These are phyloP conservation scores for Penelope pileata DNA, from an alignment of 2,113 vertebrate species.

Conservation along the genomic window DNA sequence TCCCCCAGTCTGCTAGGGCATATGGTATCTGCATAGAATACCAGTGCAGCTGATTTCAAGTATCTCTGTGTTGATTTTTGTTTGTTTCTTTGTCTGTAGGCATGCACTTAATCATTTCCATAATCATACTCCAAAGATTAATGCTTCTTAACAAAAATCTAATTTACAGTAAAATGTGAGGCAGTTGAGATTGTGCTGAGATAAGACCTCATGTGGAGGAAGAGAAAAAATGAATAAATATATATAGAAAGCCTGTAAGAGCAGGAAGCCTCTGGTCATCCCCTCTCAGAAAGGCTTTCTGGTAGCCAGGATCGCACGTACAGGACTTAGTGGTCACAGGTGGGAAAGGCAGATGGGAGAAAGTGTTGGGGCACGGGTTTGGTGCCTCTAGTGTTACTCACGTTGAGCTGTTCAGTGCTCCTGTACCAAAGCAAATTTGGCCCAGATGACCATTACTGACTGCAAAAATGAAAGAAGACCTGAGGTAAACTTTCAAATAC, in stretches of 20 bases:
- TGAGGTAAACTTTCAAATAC: neutral
- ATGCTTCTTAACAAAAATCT: neutral
- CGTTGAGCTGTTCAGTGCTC: neutral
- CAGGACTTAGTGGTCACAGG: neutral
- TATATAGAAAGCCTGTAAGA: neutral
- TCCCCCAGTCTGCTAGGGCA: neutral
- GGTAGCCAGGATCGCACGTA: neutral
- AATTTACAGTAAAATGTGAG: neutral
- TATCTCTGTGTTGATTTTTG: neutral
- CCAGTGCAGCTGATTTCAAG: neutral
- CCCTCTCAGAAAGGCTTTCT: neutral
- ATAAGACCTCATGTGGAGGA: neutral
- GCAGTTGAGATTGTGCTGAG: neutral
- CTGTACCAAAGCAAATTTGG: neutral
- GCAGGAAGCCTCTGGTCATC: neutral
- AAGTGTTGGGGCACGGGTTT: neutral
- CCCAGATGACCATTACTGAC: neutral
- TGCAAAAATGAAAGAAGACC: neutral
- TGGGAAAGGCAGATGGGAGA: neutral
- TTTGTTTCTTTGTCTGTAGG: neutral
- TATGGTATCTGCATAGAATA: neutral
- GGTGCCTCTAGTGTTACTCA: neutral
- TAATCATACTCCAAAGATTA: neutral
- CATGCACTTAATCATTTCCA: neutral
- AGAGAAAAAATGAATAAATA: neutral